Evolutionary conservation across 2,888 invertebrate species (phyloP), one percentile per base, ranked within the genome.

Genomic region (Volucella zonaria): DNA sequence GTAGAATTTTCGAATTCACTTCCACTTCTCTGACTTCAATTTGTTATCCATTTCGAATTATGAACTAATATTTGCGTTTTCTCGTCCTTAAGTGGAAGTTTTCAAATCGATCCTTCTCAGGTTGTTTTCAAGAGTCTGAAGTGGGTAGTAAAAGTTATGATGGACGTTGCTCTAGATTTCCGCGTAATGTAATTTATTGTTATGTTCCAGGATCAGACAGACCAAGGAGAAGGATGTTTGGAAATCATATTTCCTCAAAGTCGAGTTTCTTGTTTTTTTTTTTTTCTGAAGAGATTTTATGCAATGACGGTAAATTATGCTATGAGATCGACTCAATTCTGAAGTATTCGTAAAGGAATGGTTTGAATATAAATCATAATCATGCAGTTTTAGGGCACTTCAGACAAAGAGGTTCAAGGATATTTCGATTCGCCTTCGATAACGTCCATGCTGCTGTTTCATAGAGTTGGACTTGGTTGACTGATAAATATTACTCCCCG

Each of bases 181-280:
- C 47, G 14, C 14, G 12, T 47, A 47, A 47, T 47, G 47, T 47
- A 47, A 47, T 47, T 47, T 47, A 47, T 47, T 47, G 47, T 47
- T 8, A 0, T 47, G 12, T 8, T 31, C n/a, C 47, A 10, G 47
- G 6, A 31, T n/a, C 6, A 6, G 31, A 6, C 6, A 6, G 31
- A 31, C 31, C 31, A 31, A 31, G 6, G 6, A 31, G 31, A 31
- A 6, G 4, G 31, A 31, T 6, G 31, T 6, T 31, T 6, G 6
- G 3, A 23, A 6, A 31, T 31, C 2, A 6, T 31, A 31, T 6
- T 4, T 31, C 31, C 6, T 6, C 6, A 31, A 31, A 47, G 47
- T 47, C 14, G 11, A 12, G 8, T 8, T 47, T 10, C 2, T 12
- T 47, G 1, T 10, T 47, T n/a, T 4, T 47, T 47, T 47, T 2